Conservation (phyloP, 2,113 vertebrate species). For the Cygnus buccinator region DNA sequence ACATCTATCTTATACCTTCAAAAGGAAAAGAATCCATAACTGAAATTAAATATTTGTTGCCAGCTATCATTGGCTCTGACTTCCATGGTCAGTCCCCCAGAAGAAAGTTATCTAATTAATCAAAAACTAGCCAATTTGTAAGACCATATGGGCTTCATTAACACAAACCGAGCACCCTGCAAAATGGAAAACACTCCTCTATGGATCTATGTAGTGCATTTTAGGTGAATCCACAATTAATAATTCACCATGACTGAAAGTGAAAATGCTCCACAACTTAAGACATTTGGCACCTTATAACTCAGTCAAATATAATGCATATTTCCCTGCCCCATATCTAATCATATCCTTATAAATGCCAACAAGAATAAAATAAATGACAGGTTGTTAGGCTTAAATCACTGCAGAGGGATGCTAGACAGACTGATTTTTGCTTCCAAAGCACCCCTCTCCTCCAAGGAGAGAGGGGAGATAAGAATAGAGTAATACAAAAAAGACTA, state of each 20-base stretch:
- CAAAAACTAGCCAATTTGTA: background rate
- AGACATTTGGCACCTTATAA: background rate
- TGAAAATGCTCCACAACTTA: background rate
- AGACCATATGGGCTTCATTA: background rate
- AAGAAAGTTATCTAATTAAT: background rate
- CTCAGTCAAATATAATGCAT: background rate
- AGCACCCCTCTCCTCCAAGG: background rate
- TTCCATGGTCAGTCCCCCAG: background rate
- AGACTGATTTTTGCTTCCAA: background rate
- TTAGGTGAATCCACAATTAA: background rate
- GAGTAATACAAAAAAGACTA: background rate
- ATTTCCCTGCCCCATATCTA: background rate
- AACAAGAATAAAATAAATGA: background rate
- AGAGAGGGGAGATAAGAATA: background rate
- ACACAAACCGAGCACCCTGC: background rate
- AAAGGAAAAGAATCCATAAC: background rate
- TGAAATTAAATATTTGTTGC: background rate
- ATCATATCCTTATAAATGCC: background rate
- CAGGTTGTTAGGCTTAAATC: background rate
- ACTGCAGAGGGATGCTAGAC: background rate
- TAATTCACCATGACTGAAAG: background rate
- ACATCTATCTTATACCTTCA: background rate
- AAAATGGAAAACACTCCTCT: background rate
- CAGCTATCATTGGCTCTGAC: background rate
- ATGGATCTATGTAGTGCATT: background rate